Percentiles rank a stretch among this genome's conserved stretches.
phyloP scores from a whole-genome alignment of 2,888 invertebrate species.

The Oxyteleia sp. region DNA sequence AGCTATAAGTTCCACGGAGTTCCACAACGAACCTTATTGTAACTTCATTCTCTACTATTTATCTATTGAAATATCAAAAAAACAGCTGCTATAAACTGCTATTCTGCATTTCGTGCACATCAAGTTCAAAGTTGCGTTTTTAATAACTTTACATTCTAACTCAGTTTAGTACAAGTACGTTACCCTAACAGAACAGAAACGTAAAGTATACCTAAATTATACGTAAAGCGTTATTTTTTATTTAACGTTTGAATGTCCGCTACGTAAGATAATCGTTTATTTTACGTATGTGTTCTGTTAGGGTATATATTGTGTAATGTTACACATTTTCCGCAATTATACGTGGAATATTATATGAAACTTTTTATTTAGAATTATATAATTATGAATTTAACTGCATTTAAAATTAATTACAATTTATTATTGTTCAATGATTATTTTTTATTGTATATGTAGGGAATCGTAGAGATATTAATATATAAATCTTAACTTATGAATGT shows the following conservation, averaged over 20 bases:
- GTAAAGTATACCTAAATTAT: too few relatives aligned
- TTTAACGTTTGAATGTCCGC: too few relatives aligned
- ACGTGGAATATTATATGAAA: background rate
- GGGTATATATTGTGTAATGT: conserved; percentile 1
- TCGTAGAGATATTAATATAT: too few relatives aligned
- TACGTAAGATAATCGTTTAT: too few relatives aligned
- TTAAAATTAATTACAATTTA: background rate
- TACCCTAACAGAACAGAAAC: too few relatives aligned
- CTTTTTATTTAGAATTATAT: background rate
- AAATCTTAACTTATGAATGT: background rate
- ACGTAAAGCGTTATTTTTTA: too few relatives aligned
- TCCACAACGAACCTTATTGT: background rate
- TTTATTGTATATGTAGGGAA: background rate
- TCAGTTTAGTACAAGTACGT: background rate
- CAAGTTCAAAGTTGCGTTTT: background rate
- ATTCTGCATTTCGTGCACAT: background rate
- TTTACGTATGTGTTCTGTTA: too few relatives aligned
- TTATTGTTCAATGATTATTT: background rate
- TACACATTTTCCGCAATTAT: background rate
- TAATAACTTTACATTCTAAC: background rate
- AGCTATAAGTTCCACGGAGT: conserved; percentile 1
- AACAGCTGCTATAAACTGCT: conserved; percentile 4
- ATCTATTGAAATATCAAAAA: conserved; percentile 8
- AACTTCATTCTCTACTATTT: conserved; percentile 10
- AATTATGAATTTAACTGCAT: background rate